phyloP scores from a whole-genome alignment of 2,888 invertebrate genomes.

The Baronia brevicornis region DNA sequence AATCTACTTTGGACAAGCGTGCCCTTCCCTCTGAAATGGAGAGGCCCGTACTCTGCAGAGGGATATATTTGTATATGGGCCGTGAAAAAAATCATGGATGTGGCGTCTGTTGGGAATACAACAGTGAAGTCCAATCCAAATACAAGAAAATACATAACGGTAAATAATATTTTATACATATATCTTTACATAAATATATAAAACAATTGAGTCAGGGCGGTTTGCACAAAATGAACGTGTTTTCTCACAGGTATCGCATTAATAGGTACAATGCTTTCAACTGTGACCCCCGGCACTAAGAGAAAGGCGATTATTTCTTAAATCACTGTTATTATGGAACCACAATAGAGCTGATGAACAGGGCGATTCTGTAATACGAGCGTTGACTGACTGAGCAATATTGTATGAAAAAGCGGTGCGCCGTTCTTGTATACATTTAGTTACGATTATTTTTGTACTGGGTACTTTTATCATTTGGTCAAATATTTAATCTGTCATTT shows the following conservation, averaged over 20 bases:
- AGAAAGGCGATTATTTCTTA: slow-evolving; percentile 54
- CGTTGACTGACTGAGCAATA: slow-evolving; percentile 23
- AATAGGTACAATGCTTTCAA: slow-evolving; percentile 34
- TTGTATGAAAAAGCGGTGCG: slow-evolving; percentile 12
- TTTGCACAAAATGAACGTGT: slow-evolving; percentile 37
- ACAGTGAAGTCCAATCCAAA: too few relatives aligned
- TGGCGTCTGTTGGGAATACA: too few relatives aligned
- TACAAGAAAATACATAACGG: too few relatives aligned
- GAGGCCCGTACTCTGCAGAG: too few relatives aligned
- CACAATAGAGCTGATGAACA: slow-evolving; percentile 49
- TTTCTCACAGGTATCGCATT: slow-evolving; percentile 70
- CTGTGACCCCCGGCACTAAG: slow-evolving; percentile 42
- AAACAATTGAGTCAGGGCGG: background rate
- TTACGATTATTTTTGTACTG: too few relatives aligned
- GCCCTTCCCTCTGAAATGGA: too few relatives aligned
- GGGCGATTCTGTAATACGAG: slow-evolving; percentile 33
- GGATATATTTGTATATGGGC: too few relatives aligned
- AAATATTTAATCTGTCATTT: too few relatives aligned
- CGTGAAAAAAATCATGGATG: too few relatives aligned
- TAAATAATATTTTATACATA: too few relatives aligned
- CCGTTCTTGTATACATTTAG: background rate
- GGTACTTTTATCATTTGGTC: too few relatives aligned
- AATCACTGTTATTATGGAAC: slow-evolving; percentile 63
- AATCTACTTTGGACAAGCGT: too few relatives aligned
- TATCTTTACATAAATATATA: background rate